These are phyloP conservation scores for Ditula angustiorana DNA, from an alignment of 2,888 invertebrate species.

Conservation along the genomic window DNA sequence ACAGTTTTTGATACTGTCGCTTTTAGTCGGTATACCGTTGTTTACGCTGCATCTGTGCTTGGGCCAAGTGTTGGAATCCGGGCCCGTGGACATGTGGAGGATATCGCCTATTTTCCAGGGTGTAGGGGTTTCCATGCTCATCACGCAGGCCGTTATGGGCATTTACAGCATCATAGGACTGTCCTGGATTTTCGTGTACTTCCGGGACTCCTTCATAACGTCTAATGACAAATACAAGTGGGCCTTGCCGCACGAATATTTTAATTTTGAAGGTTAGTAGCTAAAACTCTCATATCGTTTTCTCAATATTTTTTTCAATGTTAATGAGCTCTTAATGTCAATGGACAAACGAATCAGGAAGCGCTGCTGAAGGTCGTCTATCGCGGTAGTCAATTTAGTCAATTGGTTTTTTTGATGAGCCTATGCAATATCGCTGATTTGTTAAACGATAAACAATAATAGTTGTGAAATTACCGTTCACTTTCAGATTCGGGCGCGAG, in stretches of 20 bases:
- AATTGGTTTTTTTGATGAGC: conserved; percentile 52
- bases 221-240: conserved; percentile 92
- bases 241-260: conserved; percentile 89
- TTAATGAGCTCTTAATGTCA: conserved; percentile 51
- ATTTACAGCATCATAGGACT: conserved; percentile 95
- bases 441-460: conserved; percentile 11
- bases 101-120: conserved; percentile 97
- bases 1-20: conserved; percentile 93
- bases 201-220: conserved; percentile 94
- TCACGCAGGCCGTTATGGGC: conserved; percentile 92
- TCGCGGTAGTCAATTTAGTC: conserved; percentile 48
- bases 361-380: conserved; percentile 53
- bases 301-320: conserved; percentile 44
- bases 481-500: conserved; percentile 61
- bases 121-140: conserved; percentile 92
- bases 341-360: conserved; percentile 56
- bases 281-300: conserved; percentile 31
- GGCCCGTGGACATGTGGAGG: conserved; percentile 96
- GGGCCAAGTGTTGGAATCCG: conserved; percentile 93
- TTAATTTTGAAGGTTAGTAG: conserved; percentile 87
- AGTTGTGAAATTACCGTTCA: conserved; percentile 7
- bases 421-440: conserved; percentile 13
- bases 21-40: conserved; percentile 93
- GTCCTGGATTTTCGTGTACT: conserved; percentile 96
- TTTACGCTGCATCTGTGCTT: conserved; percentile 94